These are phyloP conservation scores for Hylyphantes graminicola DNA, from an alignment of 1,140 invertebrate species.

Conservation along the genomic window DNA sequence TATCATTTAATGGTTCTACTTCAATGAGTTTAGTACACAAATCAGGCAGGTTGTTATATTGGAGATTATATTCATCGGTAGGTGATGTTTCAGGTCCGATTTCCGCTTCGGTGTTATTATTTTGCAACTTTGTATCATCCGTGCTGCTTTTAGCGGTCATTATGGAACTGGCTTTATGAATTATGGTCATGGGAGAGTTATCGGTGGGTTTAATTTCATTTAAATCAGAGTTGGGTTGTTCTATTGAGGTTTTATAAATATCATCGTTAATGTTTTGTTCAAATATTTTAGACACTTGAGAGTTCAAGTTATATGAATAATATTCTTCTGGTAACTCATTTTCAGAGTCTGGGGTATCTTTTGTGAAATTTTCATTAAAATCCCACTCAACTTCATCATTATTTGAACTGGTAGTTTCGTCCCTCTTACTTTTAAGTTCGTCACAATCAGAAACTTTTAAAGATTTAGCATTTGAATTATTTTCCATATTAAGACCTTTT, in stretches of 20 bases:
- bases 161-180: not conserved
- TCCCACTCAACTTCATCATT: not conserved
- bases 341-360: constrained; percentile 7
- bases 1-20: constrained; percentile 2
- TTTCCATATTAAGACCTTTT: too few species aligned
- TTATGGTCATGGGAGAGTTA: not conserved
- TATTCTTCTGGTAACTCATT: constrained; percentile 17
- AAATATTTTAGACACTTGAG: constrained; percentile 10
- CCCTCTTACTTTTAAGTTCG: too few species aligned
- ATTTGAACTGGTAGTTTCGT: not conserved
- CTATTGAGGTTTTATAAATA: not conserved
- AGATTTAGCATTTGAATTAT: too few species aligned
- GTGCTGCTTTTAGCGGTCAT: not conserved
- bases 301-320: constrained; percentile 28
- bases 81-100: not conserved
- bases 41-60: constrained; percentile 7
- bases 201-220: not conserved
- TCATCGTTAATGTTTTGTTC: not conserved
- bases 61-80: not conserved
- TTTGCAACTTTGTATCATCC: not conserved
- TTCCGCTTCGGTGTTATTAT: not conserved
- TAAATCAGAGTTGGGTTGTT: not conserved
- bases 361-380: not conserved
- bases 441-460: too few species aligned
- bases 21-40: not conserved